Evolutionary conservation across 2,888 invertebrate genomes (phyloP), one percentile per base, ranked within the genome.

Genomic region (Tridacna crocea): DNA sequence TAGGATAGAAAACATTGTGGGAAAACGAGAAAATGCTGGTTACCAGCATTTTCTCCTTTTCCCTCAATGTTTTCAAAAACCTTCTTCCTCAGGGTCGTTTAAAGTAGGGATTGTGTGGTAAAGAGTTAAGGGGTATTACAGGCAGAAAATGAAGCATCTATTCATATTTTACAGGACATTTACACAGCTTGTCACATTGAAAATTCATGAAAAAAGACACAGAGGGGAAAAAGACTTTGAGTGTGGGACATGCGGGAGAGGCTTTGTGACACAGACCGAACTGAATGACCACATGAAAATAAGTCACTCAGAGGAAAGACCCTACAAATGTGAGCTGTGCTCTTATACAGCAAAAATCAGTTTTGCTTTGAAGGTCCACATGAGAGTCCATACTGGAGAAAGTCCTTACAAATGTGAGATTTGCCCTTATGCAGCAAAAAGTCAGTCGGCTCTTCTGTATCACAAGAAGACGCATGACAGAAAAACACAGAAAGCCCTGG

Each of bases 221-320:
- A 72, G 73, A 19, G 81, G 83, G 8, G 83, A 83, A 78, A 87
- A 83, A 36, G 73, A 82, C 47, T 84, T 73, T 58, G 55, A 61
- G 24, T 87, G 87, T 77, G 77, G 76, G 19, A 72, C 84, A 4
- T 87, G 87, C 74, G 73, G 58, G 0, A 61, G 75, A 10, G 76
- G 72, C 6, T 87, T 87, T 75, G 55, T 74, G n/a, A 47, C 78
- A 24, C 78, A 79, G 22, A 58, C 77, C 10, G 48, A 73, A 15
- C 79, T 87, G 6, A 81, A 60, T 15, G 82, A 83, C 68, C 83
- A 15, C 80, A 82, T 0, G 86, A 86, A 46, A 36, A 36, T 36
- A 86, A 79, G 78, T 82, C 84, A 87, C 55, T 82, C 84, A 10
- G 83, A 83, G 0, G 87, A 87, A 36, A 87, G 80, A 80, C 84